Base-by-base conservation (phyloP, 2,888 invertebrate species). In the Euclidia mi region DNA sequence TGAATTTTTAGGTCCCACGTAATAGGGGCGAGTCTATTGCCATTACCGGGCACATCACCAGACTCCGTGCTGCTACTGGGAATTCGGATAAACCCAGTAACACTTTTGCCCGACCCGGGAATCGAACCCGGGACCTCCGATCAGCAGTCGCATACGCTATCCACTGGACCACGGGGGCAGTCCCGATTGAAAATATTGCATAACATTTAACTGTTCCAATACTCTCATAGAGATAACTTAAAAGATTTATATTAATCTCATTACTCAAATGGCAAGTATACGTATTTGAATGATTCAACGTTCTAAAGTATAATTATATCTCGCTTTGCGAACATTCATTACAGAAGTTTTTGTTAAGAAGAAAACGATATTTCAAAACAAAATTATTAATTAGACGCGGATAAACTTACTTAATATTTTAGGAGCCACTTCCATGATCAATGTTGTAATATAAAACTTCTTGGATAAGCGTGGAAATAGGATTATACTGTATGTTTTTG, bases 381-480 rank as follows among this genome's bases (percentile, higher is more conserved):
- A 78, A 78, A 64, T 76, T 76, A 62, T 56, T 65, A 73, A 76
- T 76, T 69, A 75, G 69, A 55, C 44, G 43, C 38, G 56, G 47
- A 59, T 63, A 69, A 73, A 73, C 57, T 67, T 58, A 44, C 28
- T 51, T 58, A 63, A 72, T 60, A 57, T 60, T 66, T 44, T 37
- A 45, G 44, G 31, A 48, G 59, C 47, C n/a, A 49, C 57, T 64
- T 55, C 41, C 47, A 20, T 42, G 43, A 49, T 38, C 56, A 55
- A 72, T 72, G 48, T 45, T 57, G 29, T 20, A 25, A 29, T 44
- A 28, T 45, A 29, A 44, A 35, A 35, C 47, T 35, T 37, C 0
- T 28, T 10, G 14, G 52, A 57, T 52, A 41, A 38, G 41, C 53
- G 42, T 58, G 49, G 63, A 37, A 67, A 44, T 71, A 61, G 34